Evolutionary conservation across 2,888 invertebrate species (phyloP), one percentile per base, ranked within the genome.

Genomic region (Lepidonotus clava): DNA sequence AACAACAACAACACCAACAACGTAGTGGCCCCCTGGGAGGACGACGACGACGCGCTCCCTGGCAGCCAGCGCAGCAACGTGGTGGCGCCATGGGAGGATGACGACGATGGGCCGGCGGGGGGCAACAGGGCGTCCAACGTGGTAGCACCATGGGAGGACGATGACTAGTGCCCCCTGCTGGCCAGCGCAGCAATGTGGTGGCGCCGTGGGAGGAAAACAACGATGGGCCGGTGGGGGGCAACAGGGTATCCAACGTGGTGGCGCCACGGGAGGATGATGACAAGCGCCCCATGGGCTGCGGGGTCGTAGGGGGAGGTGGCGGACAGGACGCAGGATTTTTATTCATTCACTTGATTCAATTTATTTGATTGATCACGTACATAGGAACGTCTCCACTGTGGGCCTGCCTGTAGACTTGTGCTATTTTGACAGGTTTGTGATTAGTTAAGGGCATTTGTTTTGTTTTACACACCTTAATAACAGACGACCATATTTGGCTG

Each of bases 11-110:
- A 32, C 14, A 6, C n/a, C 24, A 84, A 41, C 67, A 89, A 88
- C 80, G 88, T 88, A 6, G 87, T 89, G 21, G 88, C 88, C 5
- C 89, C 89, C 0, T 89, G 89, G 89, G 89, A 89, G 41, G 89
- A 86, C 66, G 77, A 53, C 32, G 51, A 80, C 14, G n/a, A n/a
- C n/a, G 56, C 38, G 28, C 61, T 83, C 32, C 40, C 56, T 24
- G 56, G 41, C 38, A 66, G 56, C 8, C 46, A 66, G 1, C n/a
- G 18, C 11, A 21, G 4, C 24, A 84, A 84, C 28, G 84, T 41
- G 11, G 84, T 84, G 36, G 84, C 84, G 2, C 84, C 84, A n/a
- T 84, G 84, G 84, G 84, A 84, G 40, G 56, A 56, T 53, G 80
- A 28, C 8, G 51, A 51, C 21, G 46, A 41, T 5, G 21, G 11